Evolutionary conservation across 2,113 vertebrate species (phyloP).

Genomic region (Silurus glanis): DNA sequence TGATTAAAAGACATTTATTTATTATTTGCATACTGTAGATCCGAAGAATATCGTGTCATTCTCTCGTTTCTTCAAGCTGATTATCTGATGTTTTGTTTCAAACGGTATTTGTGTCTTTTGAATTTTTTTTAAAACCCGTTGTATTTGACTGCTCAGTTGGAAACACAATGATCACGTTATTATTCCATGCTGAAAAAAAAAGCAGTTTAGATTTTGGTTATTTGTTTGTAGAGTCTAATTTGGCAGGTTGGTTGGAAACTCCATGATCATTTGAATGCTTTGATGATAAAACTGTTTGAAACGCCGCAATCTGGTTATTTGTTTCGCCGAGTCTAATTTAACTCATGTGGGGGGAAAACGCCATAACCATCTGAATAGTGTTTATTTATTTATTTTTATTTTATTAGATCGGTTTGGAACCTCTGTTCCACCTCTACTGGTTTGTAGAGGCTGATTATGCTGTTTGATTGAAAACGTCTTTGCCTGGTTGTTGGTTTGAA

Average conservation of each 20-base stretch:
- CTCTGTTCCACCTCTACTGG: background rate
- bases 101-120: background rate
- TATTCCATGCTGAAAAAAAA: background rate
- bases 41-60: background rate
- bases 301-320: background rate
- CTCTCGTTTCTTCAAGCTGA: background rate
- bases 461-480: background rate
- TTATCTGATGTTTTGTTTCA: background rate
- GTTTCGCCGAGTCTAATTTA: slow-evolving; percentile 1
- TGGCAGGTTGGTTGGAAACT: slow-evolving; percentile 17
- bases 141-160: slow-evolving; percentile 32
- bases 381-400: too few species aligned
- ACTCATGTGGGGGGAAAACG: background rate
- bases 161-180: slow-evolving; percentile 4
- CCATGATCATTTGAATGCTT: background rate
- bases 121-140: background rate
- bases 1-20: background rate
- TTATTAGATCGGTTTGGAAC: background rate
- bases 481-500: background rate
- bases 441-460: background rate
- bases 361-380: background rate
- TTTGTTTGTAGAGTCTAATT: slow-evolving; percentile 8
- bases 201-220: background rate
- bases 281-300: background rate
- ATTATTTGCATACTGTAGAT: background rate